Evolutionary conservation across 2,113 vertebrate species (phyloP).

Genomic region (Leptobrachium ailaonicum): DNA sequence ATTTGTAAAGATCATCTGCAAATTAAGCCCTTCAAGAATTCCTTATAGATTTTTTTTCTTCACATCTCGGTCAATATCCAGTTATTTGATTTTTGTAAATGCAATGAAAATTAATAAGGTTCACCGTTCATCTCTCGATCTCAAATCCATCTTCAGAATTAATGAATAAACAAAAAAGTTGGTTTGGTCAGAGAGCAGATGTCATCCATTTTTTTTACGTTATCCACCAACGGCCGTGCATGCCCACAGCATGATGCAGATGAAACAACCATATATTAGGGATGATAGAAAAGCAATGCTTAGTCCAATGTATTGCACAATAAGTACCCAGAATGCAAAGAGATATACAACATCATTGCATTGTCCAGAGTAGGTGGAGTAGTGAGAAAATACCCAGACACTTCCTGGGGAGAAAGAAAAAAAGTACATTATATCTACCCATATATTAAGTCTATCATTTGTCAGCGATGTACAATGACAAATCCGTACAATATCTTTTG

Average conservation of each 20-base stretch:
- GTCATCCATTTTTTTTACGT: not conserved
- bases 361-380: conserved; percentile 28
- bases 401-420: conserved; percentile 31
- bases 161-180: not conserved
- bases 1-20: not conserved
- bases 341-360: conserved; percentile 37
- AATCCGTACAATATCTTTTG: too few species aligned
- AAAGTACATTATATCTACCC: not conserved
- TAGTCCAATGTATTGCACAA: conserved; percentile 41
- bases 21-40: conserved; percentile 21
- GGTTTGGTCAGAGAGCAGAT: not conserved
- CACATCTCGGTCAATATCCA: not conserved
- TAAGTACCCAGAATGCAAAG: conserved; percentile 43
- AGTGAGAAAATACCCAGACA: conserved; percentile 40
- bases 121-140: not conserved
- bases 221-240: conserved; percentile 37
- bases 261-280: conserved; percentile 36
- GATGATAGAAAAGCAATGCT: conserved; percentile 26
- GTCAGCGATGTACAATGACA: too few species aligned
- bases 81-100: not conserved
- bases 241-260: conserved; percentile 46
- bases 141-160: not conserved
- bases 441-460: too few species aligned
- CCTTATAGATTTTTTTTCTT: not conserved
- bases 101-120: not conserved